These are phyloP conservation scores for Acrossocheilus fasciatus DNA, from an alignment of 2,797 vertebrate species.

Conservation along the genomic window DNA sequence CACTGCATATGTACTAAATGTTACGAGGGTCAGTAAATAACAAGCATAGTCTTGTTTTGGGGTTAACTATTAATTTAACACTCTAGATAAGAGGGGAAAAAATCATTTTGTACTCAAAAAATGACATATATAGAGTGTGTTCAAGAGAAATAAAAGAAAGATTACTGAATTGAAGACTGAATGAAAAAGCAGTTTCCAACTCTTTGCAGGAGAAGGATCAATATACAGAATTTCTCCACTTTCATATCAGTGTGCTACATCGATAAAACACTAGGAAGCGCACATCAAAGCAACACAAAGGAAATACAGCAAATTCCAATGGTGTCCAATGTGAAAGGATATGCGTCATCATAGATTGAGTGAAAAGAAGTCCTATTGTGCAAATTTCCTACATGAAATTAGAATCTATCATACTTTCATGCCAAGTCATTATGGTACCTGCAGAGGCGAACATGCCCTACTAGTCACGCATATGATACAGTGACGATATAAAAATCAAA, in stretches of 20 bases:
- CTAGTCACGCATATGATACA: not conserved
- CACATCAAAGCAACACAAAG: conserved; percentile 14
- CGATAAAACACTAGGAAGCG: not conserved
- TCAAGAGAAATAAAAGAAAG: not conserved
- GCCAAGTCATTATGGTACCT: not conserved
- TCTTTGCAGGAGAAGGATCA: not conserved
- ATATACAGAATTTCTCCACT: conserved; percentile 3
- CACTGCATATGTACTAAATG: not conserved
- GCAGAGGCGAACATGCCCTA: not conserved
- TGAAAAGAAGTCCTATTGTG: not conserved
- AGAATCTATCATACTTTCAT: not conserved
- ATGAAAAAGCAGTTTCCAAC: not conserved
- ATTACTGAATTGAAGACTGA: conserved; percentile 3
- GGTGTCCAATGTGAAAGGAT: not conserved
- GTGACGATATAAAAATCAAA: not conserved
- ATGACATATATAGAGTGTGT: not conserved
- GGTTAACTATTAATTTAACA: not conserved
- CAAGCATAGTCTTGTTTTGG: not conserved
- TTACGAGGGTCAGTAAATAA: not conserved
- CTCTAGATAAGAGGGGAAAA: not conserved
- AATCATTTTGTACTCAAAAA: not conserved
- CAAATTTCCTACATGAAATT: conserved; percentile 1
- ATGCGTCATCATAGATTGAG: not conserved
- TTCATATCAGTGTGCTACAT: not conserved
- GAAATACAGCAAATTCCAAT: not conserved